These are phyloP conservation scores for Mimachlamys varia DNA, from an alignment of 2,888 invertebrate genomes.

Conservation along the genomic window DNA sequence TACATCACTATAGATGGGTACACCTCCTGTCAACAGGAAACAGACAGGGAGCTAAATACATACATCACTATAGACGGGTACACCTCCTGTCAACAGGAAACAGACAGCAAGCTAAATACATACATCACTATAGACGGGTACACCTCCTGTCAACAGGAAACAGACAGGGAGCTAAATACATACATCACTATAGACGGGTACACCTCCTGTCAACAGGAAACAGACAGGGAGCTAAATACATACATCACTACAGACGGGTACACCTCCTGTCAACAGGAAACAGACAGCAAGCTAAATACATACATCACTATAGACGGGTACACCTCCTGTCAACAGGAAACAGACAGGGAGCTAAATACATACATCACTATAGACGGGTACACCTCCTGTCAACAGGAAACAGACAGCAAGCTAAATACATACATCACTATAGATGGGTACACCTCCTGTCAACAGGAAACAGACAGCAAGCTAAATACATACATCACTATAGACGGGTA, in stretches of 20 bases:
- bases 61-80: conserved; percentile 75
- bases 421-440: conserved; percentile 75
- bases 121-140: conserved; percentile 75
- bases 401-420: conserved; percentile 85
- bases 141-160: no score
- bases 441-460: no score
- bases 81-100: no score
- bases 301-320: no score
- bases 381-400: no score
- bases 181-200: conserved; percentile 75
- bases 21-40: no score
- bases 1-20: conserved; percentile 75
- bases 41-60: conserved; percentile 85
- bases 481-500: conserved; percentile 75
- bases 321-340: no score
- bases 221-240: conserved; percentile 85
- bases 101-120: conserved; percentile 85
- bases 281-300: no score
- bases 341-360: conserved; percentile 85
- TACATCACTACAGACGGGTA: conserved; percentile 75
- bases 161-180: conserved; percentile 85
- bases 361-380: conserved; percentile 75
- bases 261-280: conserved; percentile 67
- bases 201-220: no score
- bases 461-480: conserved; percentile 85